Evolutionary conservation across 2,113 vertebrate species (phyloP).

Genomic region (Sus scrofa): T2T-Sscrofa CM000817.6:137614001-137614500

Average conservation of each 20-base stretch:
- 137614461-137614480: too few relatives aligned
- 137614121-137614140: not conserved
- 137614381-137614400: too few relatives aligned
- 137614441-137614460: too few relatives aligned
- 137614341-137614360: too few relatives aligned
- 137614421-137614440: too few relatives aligned
- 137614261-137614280: not conserved
- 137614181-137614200: not conserved
- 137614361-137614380: too few relatives aligned
- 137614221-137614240: too few relatives aligned
- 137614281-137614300: not conserved
- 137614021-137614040: not conserved
- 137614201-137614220: not conserved
- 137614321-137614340: too few relatives aligned
- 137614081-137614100: not conserved
- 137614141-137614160: not conserved
- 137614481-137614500: too few relatives aligned
- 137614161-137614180: not conserved
- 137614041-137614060: not conserved
- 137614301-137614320: too few relatives aligned
- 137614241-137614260: not conserved
- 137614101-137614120: not conserved
- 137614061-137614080: not conserved
- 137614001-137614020: not conserved
- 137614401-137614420: too few relatives aligned